Base-by-base conservation (phyloP, 92 coral and sea anemone genomes). In the Micromussa lordhowensis region DNA sequence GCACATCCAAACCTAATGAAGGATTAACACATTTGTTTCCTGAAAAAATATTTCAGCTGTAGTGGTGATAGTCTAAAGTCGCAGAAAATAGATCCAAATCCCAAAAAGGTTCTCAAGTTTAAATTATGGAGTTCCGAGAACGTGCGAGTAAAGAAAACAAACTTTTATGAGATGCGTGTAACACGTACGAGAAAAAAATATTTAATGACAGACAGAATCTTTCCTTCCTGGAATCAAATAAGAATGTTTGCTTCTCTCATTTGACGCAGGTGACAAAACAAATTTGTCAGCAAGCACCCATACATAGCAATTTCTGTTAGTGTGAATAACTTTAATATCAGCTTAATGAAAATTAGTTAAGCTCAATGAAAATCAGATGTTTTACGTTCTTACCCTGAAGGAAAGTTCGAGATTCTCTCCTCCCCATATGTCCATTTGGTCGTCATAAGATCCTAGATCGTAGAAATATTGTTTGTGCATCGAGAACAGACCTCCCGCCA, bases 401-500 rank as follows among this genome's bases (percentile, higher is more conserved):
- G 98, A 93, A 10, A 93, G 83, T 24, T 93, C 94, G 7, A 94
- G 93, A 38, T 94, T 94, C 64, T 94, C 97, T 34, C 97, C 97
- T 40, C 97, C 95, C 97, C 92, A 93, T 49, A 93, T 95, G 74
- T 95, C 94, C 96, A 95, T 93, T 69, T 95, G 92, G 28, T 91
- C 91, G 68, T 95, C 96, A 84, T 93, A 93, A 18, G 98, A 88
- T 32, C 98, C 98, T 63, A 95, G 90, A 28, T 95, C 98, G 83
- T 95, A 95, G 78, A 95, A 95, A 80, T 95, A 95, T 76, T 93
- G 93, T 81, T 94, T 94, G 80, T 95, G 93, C 81, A 95, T 95
- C 21, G 98, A 75, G 70, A 95, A 95, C 49, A 95, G 87, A 48
- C 98, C 98, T 26, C 98, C 98, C 24, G 98, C 98, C 98, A 95